Conservation (phyloP, 2,113 vertebrate genomes). For the Falco punctatus region DNA sequence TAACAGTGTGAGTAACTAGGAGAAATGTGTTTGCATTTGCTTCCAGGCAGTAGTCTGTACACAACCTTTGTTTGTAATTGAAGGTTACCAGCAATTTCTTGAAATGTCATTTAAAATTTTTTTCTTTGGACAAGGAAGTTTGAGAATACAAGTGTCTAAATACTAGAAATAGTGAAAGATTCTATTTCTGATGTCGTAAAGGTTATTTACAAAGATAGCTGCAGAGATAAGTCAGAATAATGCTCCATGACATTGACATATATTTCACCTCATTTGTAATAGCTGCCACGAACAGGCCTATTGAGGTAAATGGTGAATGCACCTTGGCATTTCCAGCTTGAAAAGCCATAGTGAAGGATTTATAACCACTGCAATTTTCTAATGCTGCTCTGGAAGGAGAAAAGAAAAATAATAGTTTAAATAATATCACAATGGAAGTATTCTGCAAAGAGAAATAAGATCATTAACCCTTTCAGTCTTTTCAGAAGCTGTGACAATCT, state of each 20-base stretch:
- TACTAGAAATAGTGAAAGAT: neutral
- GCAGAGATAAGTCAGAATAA: neutral
- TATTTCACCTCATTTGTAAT: slow-evolving; percentile 16
- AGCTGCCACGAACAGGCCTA: neutral
- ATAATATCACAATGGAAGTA: neutral
- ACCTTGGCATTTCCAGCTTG: slow-evolving; percentile 51
- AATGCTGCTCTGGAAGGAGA: neutral
- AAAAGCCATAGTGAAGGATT: slow-evolving; percentile 44
- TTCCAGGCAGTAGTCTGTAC: neutral
- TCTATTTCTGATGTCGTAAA: neutral
- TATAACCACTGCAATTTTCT: slow-evolving; percentile 6
- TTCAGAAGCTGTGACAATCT: neutral
- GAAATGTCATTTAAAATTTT: neutral
- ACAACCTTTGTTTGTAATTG: neutral
- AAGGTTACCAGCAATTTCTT: neutral
- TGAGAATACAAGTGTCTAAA: neutral
- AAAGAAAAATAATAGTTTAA: neutral
- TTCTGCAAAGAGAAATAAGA: slow-evolving; percentile 5
- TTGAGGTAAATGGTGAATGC: slow-evolving; percentile 12
- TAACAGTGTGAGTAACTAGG: neutral
- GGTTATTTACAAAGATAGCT: neutral
- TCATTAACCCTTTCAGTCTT: neutral
- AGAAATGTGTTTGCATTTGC: neutral
- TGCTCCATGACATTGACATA: neutral
- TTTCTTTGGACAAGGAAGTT: neutral